Percentiles rank a stretch among this genome's conserved stretches.
These are phyloP conservation scores for Cecropterus lyciades DNA, from an alignment of 1,140 invertebrate species.

Conservation along the genomic window DNA sequence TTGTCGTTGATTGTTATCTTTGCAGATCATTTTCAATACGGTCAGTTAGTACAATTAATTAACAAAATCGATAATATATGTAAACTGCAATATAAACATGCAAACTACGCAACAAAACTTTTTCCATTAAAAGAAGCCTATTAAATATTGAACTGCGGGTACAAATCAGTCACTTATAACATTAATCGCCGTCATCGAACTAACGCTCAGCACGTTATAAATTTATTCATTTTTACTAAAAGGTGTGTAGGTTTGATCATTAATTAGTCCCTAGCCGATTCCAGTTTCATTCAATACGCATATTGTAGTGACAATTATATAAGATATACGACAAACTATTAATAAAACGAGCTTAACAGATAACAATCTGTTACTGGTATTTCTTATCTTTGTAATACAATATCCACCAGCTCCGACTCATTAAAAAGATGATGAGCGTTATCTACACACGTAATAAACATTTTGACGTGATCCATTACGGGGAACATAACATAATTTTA, in stretches of 20 bases:
- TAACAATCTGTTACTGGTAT: conserved; percentile 10
- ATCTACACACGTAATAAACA: conserved; percentile 40
- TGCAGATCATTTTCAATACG: no score
- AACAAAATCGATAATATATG: no score
- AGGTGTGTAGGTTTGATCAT: conserved; percentile 5
- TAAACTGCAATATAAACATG: no score
- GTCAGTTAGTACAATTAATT: no score
- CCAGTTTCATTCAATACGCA: conserved; percentile 3
- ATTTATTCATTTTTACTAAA: conserved; percentile 8
- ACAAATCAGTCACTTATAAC: not conserved
- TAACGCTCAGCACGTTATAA: not conserved
- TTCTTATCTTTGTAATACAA: conserved; percentile 26
- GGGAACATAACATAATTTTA: conserved; percentile 48
- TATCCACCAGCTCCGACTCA: conserved; percentile 9
- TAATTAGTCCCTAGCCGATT: not conserved
- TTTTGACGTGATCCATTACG: conserved; percentile 54
- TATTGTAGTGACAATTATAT: not conserved
- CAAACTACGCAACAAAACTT: not conserved
- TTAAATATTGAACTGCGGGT: not conserved
- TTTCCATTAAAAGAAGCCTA: not conserved
- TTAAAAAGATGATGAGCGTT: conserved; percentile 32
- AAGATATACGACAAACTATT: not conserved
- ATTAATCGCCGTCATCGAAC: not conserved
- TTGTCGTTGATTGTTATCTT: no score
- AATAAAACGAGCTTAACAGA: not conserved